Evolutionary conservation across 2,888 invertebrate species (phyloP).

Genomic region (Scaptomyza tumidula): DNA sequence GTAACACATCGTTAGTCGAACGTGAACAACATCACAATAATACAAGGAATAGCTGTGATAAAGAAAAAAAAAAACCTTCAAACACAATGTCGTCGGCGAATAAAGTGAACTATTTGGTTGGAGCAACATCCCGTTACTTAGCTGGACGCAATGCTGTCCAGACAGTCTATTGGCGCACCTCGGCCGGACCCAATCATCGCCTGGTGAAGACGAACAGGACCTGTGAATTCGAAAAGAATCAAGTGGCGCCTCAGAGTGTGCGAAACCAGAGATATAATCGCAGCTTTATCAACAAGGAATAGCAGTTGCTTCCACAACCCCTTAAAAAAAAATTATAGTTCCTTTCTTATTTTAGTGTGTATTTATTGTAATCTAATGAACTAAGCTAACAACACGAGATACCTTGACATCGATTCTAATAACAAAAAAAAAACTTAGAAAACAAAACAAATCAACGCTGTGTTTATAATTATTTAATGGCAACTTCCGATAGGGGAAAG

Average conservation of each 20-base stretch:
- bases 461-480: background rate
- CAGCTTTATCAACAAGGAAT: conserved; percentile 62
- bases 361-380: conserved; percentile 15
- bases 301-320: background rate
- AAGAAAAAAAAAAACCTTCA: conserved; percentile 66
- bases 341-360: conserved; percentile 13
- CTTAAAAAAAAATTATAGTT: conserved; percentile 12
- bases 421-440: background rate
- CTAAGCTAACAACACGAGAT: background rate
- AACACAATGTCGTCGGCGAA: conserved; percentile 71
- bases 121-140: conserved; percentile 89
- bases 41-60: conserved; percentile 58
- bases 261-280: conserved; percentile 82
- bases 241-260: conserved; percentile 84
- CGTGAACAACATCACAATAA: background rate
- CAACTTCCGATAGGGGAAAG: background rate
- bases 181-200: conserved; percentile 85
- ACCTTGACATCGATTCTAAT: background rate
- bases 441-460: background rate
- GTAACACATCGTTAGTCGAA: conserved; percentile 32
- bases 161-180: conserved; percentile 90
- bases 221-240: conserved; percentile 86
- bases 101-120: conserved; percentile 86
- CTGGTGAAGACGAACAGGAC: conserved; percentile 86
- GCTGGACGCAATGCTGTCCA: conserved; percentile 90